Conservation (phyloP, 2,888 invertebrate species). For the Tenthredo livida region DNA sequence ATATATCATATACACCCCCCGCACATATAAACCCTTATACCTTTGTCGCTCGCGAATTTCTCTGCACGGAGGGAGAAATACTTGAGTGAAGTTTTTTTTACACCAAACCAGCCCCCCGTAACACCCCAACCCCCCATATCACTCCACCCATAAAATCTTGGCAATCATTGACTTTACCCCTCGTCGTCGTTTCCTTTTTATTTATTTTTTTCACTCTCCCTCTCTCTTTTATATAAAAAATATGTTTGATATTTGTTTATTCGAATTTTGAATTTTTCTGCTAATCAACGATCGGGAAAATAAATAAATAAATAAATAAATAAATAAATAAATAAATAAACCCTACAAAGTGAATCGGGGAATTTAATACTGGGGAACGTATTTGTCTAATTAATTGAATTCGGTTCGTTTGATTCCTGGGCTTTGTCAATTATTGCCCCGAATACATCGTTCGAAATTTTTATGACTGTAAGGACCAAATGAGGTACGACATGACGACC, state of each 20-base stretch:
- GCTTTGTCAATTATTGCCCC: too few species aligned
- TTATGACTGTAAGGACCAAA: neutral
- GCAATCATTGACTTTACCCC: slow-evolving; percentile 30
- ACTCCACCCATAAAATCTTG: slow-evolving; percentile 38
- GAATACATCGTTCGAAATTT: neutral
- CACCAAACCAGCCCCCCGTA: neutral
- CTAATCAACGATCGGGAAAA: neutral
- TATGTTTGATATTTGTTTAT: neutral
- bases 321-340: neutral
- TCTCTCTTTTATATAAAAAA: neutral
- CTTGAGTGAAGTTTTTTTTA: slow-evolving; percentile 38
- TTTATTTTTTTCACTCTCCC: neutral
- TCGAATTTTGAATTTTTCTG: neutral
- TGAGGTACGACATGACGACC: neutral
- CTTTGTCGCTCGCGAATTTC: neutral
- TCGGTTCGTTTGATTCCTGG: neutral
- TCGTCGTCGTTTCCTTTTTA: neutral
- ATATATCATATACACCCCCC: neutral
- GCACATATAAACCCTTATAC: neutral
- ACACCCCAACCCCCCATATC: slow-evolving; percentile 5
- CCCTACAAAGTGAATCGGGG: neutral
- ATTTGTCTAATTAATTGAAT: neutral
- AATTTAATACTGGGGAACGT: neutral
- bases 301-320: neutral
- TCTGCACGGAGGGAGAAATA: slow-evolving; percentile 5